Conservation (phyloP, 92 coral and sea anemone species). For the Montipora capitata region DNA sequence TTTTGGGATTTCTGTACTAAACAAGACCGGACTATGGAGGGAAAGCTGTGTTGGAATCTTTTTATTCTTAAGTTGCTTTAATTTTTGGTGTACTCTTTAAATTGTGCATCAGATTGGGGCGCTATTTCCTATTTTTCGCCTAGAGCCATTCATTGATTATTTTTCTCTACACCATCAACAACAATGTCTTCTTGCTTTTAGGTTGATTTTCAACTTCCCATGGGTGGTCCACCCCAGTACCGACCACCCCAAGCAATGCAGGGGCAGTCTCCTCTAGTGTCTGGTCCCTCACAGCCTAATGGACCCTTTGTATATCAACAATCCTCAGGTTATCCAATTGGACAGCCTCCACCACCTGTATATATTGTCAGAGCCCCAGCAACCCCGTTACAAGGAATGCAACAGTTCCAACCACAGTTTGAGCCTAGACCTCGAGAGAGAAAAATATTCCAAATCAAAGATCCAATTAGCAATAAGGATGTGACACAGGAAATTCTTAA, state of each 20-base stretch:
- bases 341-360: conserved; percentile 39
- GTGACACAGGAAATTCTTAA: conserved; percentile 88
- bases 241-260: conserved; percentile 63
- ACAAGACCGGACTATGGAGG: too few species aligned
- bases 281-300: conserved; percentile 75
- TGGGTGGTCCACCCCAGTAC: conserved; percentile 61
- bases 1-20: too few species aligned
- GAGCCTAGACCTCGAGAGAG: conserved; percentile 78
- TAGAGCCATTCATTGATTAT: too few species aligned
- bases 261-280: conserved; percentile 59
- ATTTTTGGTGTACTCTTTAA: too few species aligned
- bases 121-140: too few species aligned
- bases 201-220: conserved; percentile 57
- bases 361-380: conserved; percentile 50
- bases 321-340: conserved; percentile 32
- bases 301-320: conserved; percentile 52
- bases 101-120: too few species aligned
- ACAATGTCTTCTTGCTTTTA: not conserved
- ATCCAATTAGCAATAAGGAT: conserved; percentile 93
- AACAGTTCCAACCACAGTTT: conserved; percentile 63
- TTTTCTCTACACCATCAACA: too few species aligned
- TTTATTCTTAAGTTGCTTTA: too few species aligned
- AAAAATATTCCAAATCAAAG: conserved; percentile 86
- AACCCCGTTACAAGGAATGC: conserved; percentile 23
- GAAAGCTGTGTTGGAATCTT: too few species aligned